Base-by-base conservation (phyloP, 2,888 invertebrate genomes). In the Macaria liturata region DNA sequence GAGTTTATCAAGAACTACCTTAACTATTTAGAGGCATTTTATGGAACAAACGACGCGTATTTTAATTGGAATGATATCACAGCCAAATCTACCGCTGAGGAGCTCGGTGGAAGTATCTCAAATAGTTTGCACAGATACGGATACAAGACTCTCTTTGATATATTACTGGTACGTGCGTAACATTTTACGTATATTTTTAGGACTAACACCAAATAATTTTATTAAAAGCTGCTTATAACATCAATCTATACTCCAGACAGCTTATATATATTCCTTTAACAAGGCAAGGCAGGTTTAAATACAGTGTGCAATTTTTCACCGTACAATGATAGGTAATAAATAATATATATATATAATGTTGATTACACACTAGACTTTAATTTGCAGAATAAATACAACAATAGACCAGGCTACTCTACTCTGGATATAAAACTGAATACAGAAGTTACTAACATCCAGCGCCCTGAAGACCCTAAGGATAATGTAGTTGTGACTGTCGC, bases 401-500 rank as follows among this genome's bases (percentile, higher is more conserved):
- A 80, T 31, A 85, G 87, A 0, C 70, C 84, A 0, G 89, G 89
- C 0, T 68, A 79, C 4, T 74, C 84, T 0, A 75, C 66, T 0
- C 58, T 88, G 6, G 78, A 83, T 0, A 72, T 83, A 0, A 75
- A 81, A 32, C 55, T 88, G 4, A 75, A 81, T 56, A 80, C 74
- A 4, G 86, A 85, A 48, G 90, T 88, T 6, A 72, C 72, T 0
- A 61, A 62, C 0, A 81, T 90, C 31, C 53, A 65, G 2, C 88
- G 84, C 81, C 80, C 84, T 0, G 69, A 74, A 6, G 67, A 76
- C 0, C 73, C 78, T 0, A 44, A 54, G 0, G 64, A 67, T 0
- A 71, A 75, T 3, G 91, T 93, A 0, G 68, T 67, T 31, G 91
- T 94, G 0, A 70, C 70, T 0, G 93, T 93, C 65, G 74, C 76